phyloP scores from a whole-genome alignment of 1,140 invertebrate species.

The Scaptomyza montana region DNA sequence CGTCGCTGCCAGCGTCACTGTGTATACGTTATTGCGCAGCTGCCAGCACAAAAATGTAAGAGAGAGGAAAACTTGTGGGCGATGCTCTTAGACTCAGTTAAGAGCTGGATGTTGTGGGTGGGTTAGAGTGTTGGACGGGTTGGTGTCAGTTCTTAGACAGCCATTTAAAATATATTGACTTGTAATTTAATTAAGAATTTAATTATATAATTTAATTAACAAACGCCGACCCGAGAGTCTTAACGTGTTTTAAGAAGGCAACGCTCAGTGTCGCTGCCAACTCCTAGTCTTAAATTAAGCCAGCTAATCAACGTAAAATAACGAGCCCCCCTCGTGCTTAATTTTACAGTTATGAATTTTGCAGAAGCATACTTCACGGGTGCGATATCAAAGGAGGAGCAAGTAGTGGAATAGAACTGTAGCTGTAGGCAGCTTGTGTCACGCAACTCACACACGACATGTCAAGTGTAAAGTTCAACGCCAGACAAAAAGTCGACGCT shows the following conservation, averaged over 20 bases:
- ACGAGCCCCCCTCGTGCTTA: constrained; percentile 3
- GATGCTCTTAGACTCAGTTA: constrained; percentile 1
- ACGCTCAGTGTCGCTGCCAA: not conserved
- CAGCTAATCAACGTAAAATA: constrained; percentile 31
- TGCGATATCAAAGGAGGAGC: too few relatives aligned
- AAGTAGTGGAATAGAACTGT: too few relatives aligned
- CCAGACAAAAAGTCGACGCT: constrained; percentile 5
- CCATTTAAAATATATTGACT: constrained; percentile 40
- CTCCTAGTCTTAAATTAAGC: constrained; percentile 7
- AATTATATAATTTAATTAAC: constrained; percentile 61
- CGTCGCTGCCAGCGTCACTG: constrained; percentile 1
- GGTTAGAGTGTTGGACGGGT: not conserved
- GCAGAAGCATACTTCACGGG: constrained; percentile 19
- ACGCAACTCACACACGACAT: constrained; percentile 19
- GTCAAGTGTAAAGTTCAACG: constrained; percentile 34
- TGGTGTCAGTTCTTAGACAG: not conserved
- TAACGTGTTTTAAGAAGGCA: constrained; percentile 9
- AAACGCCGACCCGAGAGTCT: constrained; percentile 14
- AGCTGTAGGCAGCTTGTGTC: constrained; percentile 2
- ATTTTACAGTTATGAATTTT: constrained; percentile 38
- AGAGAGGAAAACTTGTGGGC: constrained; percentile 1
- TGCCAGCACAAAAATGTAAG: constrained; percentile 8
- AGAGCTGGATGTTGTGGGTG: not conserved
- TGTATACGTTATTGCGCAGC: constrained; percentile 5
- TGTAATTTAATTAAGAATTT: constrained; percentile 63